A percentile compares a stretch with the other conserved stretches of the same genome.
Evolutionary conservation across 2,113 vertebrate species (phyloP).

Genomic region (Rhea pennata): DNA sequence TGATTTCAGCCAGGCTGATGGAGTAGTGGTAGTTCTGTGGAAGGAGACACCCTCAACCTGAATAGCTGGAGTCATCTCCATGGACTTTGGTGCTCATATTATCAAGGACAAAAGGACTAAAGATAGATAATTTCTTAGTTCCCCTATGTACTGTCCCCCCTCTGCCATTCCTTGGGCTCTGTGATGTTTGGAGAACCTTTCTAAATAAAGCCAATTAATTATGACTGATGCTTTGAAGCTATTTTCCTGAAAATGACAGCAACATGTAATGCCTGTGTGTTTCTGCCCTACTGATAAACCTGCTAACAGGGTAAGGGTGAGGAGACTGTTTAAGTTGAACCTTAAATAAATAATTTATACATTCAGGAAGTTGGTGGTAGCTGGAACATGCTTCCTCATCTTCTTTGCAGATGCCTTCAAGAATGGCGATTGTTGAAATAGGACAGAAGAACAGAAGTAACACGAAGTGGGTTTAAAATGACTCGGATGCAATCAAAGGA

Average conservation of each 20-base stretch:
- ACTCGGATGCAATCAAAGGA: not conserved
- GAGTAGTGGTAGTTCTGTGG: not conserved
- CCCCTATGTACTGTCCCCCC: not conserved
- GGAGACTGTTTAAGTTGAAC: not conserved
- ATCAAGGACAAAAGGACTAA: not conserved
- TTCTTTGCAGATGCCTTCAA: not conserved
- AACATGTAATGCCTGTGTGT: not conserved
- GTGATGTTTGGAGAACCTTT: not conserved
- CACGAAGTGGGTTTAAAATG: not conserved
- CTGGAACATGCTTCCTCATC: constrained; percentile 6
- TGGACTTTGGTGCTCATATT: not conserved
- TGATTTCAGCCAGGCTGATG: not conserved
- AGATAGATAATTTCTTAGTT: not conserved
- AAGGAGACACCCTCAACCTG: not conserved
- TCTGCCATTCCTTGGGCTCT: not conserved
- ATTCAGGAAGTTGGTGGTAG: not conserved
- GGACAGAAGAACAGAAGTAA: not conserved
- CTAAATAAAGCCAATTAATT: not conserved
- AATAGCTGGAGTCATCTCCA: not conserved
- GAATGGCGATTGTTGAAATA: not conserved
- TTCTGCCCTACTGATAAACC: not conserved
- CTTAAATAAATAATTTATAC: not conserved
- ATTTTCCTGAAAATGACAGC: not conserved
- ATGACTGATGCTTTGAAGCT: not conserved
- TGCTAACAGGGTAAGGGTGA: not conserved